phyloP scores from a whole-genome alignment of 2,888 invertebrate genomes.

The Harpagoxenus sublaevis region DNA sequence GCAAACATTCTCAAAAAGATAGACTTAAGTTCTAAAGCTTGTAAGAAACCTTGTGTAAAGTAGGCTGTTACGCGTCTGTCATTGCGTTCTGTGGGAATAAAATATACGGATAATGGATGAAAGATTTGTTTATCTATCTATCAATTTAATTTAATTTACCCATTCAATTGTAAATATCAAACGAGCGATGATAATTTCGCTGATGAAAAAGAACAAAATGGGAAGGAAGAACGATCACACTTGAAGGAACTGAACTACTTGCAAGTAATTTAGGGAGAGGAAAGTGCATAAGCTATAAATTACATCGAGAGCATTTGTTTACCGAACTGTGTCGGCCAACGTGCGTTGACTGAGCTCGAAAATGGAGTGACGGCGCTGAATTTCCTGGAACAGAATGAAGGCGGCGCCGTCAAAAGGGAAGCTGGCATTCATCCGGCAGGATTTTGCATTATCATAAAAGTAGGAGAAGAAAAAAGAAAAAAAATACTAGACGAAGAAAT shows the following conservation, averaged over 20 bases:
- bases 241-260: conserved; percentile 11
- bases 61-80: neutral
- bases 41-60: neutral
- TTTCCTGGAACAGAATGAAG: conserved; percentile 36
- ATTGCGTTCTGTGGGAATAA: neutral
- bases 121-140: neutral
- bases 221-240: neutral
- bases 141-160: neutral
- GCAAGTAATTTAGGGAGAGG: neutral
- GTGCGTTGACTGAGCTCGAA: conserved; percentile 33
- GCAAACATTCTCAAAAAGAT: conserved; percentile 7
- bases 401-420: conserved; percentile 22
- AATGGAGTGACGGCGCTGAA: conserved; percentile 43
- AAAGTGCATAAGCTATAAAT: conserved; percentile 36
- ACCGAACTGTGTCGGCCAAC: conserved; percentile 46
- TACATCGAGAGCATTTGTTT: conserved; percentile 41
- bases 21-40: neutral
- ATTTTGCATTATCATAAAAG: conserved; percentile 30
- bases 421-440: conserved; percentile 33
- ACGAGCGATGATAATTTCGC: neutral
- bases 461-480: neutral
- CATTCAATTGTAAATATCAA: neutral
- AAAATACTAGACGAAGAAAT: conserved; percentile 2
- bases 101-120: neutral
- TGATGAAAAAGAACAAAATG: neutral